Base-by-base conservation (phyloP, 2,797 vertebrate species). In the Rhyacichthys aspro region DNA sequence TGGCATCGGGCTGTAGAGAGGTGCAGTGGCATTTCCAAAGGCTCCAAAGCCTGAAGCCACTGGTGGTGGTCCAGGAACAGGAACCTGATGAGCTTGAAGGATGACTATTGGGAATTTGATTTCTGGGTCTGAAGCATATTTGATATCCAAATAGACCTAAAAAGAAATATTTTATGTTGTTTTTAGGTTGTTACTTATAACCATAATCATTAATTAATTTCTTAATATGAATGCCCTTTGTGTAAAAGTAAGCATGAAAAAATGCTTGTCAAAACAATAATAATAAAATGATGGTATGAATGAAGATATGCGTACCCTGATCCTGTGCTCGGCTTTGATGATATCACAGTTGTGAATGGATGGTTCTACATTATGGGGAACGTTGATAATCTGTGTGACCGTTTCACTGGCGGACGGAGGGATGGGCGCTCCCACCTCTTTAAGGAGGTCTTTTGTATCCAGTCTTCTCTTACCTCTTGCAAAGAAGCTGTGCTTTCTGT, bases 401-500 rank as follows among this genome's bases (percentile, higher is more conserved):
- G 87, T 95, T 78, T 94, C 85, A 3, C 84, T 91, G 50, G 92
- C 74, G 18, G 90, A 94, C 14, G 93, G 93, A 0, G 91, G 89
- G 68, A 98, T 86, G 6, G 94, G 91, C 0, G 95, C 90, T 43
- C 96, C 96, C 52, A 91, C 92, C 3, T 95, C 90, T 81, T 91
- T 96, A 7, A 95, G 57, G 70, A 98, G 81, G 6, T 96, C 90
- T 67, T 93, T 91, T 7, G 89, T 97, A 3, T 82, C 36, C 68
- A 96, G 60, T 78, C 62, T 94, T 88, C 93, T 94, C 79, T 88
- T 94, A 44, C 93, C 91, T 49, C 63, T 73, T 72, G 95, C 96
- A 84, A 96, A 95, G 81, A 94, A 96, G 82, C 93, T 94, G 78
- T 95, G 91, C 70, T 95, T 96, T 73, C 88, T 91, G 88, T 95